Evolutionary conservation across 2,113 vertebrate genomes (phyloP).

Genomic region (Tylochromis polylepis): DNA sequence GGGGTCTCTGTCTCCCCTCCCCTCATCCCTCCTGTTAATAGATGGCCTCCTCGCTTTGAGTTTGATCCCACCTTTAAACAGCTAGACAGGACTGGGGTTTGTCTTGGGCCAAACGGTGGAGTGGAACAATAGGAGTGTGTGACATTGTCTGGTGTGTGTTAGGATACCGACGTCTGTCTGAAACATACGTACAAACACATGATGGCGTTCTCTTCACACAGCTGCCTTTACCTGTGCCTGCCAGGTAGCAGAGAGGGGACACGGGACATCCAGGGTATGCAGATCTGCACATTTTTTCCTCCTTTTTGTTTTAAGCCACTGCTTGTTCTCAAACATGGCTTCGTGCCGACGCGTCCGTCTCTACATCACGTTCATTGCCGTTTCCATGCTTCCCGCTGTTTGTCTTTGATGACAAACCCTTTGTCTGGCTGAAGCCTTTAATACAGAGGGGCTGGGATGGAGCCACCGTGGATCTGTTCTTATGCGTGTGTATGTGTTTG

Average conservation of each 20-base stretch:
- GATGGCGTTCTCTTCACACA: slow-evolving; percentile 42
- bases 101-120: background rate
- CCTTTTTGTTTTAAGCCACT: background rate
- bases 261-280: slow-evolving; percentile 72
- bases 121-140: slow-evolving; percentile 63
- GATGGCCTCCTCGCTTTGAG: slow-evolving; percentile 26
- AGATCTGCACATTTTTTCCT: slow-evolving; percentile 44
- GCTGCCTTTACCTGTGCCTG: slow-evolving; percentile 50
- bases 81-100: slow-evolving; percentile 20
- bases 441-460: slow-evolving; percentile 45
- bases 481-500: background rate
- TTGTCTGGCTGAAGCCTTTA: slow-evolving; percentile 45
- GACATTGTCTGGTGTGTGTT: slow-evolving; percentile 66
- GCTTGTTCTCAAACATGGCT: background rate
- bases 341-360: background rate
- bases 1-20: slow-evolving; percentile 19
- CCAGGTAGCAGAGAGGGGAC: slow-evolving; percentile 46
- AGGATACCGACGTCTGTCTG: slow-evolving; percentile 67
- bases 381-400: slow-evolving; percentile 38
- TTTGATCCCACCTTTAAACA: slow-evolving; percentile 47
- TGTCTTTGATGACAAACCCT: slow-evolving; percentile 45
- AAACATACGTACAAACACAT: slow-evolving; percentile 59
- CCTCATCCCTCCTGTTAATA: slow-evolving; percentile 38
- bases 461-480: slow-evolving; percentile 15
- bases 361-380: slow-evolving; percentile 20